These are phyloP conservation scores for Poliocrania exsul DNA, from an alignment of 2,797 vertebrate species.

Conservation along the genomic window DNA sequence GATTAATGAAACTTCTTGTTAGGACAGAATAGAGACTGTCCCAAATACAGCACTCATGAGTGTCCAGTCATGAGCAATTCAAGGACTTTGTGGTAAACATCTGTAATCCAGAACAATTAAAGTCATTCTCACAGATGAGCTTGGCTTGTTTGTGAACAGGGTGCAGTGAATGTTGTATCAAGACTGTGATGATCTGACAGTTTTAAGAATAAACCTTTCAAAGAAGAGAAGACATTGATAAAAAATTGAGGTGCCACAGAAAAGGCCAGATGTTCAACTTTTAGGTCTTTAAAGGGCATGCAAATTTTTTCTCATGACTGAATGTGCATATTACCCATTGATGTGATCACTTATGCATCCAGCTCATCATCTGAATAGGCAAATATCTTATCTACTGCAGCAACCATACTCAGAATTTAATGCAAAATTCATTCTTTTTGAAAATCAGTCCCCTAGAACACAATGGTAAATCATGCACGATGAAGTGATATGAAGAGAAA, in stretches of 20 bases:
- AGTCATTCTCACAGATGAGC: conserved; percentile 1
- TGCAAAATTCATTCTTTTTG: conserved; percentile 69
- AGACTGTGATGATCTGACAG: conserved; percentile 30
- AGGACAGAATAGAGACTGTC: background rate
- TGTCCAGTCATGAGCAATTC: background rate
- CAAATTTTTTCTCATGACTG: conserved; percentile 63
- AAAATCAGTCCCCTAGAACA: conserved; percentile 62
- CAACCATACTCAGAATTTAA: conserved; percentile 53
- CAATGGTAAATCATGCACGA: conserved; percentile 64
- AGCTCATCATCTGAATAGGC: conserved; percentile 68
- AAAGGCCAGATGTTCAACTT: conserved; percentile 71
- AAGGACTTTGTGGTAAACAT: background rate
- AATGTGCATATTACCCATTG: conserved; percentile 70
- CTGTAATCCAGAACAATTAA: background rate
- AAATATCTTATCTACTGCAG: conserved; percentile 60
- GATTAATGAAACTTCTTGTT: background rate
- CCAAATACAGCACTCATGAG: accelerated
- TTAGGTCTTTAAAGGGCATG: conserved; percentile 63
- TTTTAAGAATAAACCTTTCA: conserved; percentile 39
- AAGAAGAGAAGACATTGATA: conserved; percentile 38
- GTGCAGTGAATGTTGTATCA: conserved; percentile 12
- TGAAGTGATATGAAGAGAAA: conserved; percentile 42
- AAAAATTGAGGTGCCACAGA: conserved; percentile 57
- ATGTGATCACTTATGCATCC: conserved; percentile 66
- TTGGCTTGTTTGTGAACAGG: background rate